These are phyloP conservation scores for Pholis gunnellus DNA, from an alignment of 2,113 vertebrate species.

Conservation along the genomic window DNA sequence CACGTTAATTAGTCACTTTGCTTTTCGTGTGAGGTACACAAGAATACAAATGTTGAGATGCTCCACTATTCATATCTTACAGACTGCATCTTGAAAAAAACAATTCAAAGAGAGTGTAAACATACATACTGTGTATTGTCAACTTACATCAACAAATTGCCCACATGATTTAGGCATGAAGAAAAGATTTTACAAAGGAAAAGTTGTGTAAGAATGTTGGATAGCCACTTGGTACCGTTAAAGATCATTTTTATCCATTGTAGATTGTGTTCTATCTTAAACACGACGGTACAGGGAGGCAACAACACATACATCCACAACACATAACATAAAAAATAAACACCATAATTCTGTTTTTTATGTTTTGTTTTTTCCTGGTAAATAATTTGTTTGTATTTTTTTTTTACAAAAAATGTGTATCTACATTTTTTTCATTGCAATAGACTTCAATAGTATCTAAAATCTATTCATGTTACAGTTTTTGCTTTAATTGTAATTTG, in stretches of 20 bases:
- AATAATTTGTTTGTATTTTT: constrained; percentile 85
- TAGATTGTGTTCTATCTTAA: constrained; percentile 87
- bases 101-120: constrained; percentile 58
- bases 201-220: constrained; percentile 99
- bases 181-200: constrained; percentile 98
- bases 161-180: constrained; percentile 99
- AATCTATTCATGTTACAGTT: constrained; percentile 86
- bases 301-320: constrained; percentile 99
- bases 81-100: constrained; percentile 75
- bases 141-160: constrained; percentile 99
- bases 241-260: constrained; percentile 87
- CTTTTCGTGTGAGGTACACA: background rate
- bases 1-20: background rate
- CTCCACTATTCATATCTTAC: constrained; percentile 22
- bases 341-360: constrained; percentile 89
- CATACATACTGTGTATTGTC: constrained; percentile 82
- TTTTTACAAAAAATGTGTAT: constrained; percentile 88
- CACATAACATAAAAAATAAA: constrained; percentile 99
- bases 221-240: constrained; percentile 92
- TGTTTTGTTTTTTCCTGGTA: constrained; percentile 83
- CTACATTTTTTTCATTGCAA: constrained; percentile 80
- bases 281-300: constrained; percentile 97
- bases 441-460: constrained; percentile 88
- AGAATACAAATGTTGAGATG: background rate
- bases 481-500: constrained; percentile 87